These are phyloP conservation scores for Chelonia mydas DNA, from an alignment of 2,797 vertebrate genomes.

Conservation along the genomic window DNA sequence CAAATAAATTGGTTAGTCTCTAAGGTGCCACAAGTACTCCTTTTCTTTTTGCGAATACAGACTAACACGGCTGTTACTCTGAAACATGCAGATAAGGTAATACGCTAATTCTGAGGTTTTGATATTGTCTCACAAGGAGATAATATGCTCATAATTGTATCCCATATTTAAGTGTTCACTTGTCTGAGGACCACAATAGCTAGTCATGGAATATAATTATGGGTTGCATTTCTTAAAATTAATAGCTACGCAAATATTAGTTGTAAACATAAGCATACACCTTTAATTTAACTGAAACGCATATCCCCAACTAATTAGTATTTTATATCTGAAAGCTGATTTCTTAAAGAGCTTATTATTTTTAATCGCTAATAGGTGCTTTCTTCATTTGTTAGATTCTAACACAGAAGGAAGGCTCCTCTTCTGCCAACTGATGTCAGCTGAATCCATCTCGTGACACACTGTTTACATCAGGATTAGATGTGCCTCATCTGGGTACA, in stretches of 20 bases:
- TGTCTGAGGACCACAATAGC: constrained; percentile 21
- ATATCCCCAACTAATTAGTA: neutral
- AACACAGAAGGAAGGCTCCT: constrained; percentile 20
- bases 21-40: no score
- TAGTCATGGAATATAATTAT: constrained; percentile 17
- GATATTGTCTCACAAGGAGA: constrained; percentile 30
- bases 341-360: constrained; percentile 42
- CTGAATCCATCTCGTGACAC: constrained; percentile 3
- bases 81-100: neutral
- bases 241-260: neutral
- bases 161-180: constrained; percentile 35
- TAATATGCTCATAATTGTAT: constrained; percentile 5
- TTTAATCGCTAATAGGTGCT: constrained; percentile 44
- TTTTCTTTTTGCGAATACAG: no score
- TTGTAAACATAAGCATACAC: constrained; percentile 1
- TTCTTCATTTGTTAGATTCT: constrained; percentile 32
- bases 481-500: neutral
- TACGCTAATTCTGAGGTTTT: constrained; percentile 23
- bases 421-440: neutral
- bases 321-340: constrained; percentile 2
- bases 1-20: no score
- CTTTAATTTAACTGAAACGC: constrained; percentile 33
- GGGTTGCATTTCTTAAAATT: constrained; percentile 25
- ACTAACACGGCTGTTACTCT: no score
- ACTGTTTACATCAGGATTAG: neutral